Evolutionary conservation across 2,113 vertebrate genomes (phyloP), one percentile per base, ranked within the genome.

Genomic region (Ursus arctos): DNA sequence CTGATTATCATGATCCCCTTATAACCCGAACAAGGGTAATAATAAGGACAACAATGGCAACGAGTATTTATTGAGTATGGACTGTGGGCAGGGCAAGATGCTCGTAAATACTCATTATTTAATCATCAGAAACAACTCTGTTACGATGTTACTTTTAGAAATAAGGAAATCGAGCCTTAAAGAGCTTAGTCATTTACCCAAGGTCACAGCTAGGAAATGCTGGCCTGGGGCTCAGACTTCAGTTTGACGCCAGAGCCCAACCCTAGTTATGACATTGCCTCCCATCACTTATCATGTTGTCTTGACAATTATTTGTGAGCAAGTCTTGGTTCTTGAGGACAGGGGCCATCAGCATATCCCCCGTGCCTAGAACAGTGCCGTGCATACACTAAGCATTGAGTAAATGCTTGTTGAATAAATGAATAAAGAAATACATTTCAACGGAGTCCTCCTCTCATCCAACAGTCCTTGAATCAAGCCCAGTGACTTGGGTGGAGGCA

Each of bases 401-500:
- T 63, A 63, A 51, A n/a, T 33, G 76, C 26, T 43, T 55, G 19
- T 16, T 15, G 43, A 71, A 61, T 88, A 76, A 74, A 31, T 16
- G 33, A 69, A 77, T 53, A 71, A 93, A 72, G 18, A 69, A 97
- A 47, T n/a, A 12, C 4, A 51, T 59, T 47, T 88, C 76, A 36
- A 9, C 2, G 26, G 63, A n/a, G 43, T 47, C n/a, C 36, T 63
- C 59, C 22, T 51, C 22, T 5, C 36, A 26, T 71, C 77, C 65
- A 63, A 4, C 4, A 77, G 88, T 67, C 94, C 96, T 80, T 79
- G 76, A 92, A 92, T 3, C 81, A 77, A 55, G 26, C n/a, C 33
- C 79, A 9, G 83, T 59, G 59, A 81, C 63, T 83, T 80, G 90
- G 96, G 65, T 47, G 57, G 71, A 61, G 53, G 82, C 13, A 11